Evolutionary conservation across 2,797 vertebrate species (phyloP).

Genomic region (Phoxinus dragarum): DNA sequence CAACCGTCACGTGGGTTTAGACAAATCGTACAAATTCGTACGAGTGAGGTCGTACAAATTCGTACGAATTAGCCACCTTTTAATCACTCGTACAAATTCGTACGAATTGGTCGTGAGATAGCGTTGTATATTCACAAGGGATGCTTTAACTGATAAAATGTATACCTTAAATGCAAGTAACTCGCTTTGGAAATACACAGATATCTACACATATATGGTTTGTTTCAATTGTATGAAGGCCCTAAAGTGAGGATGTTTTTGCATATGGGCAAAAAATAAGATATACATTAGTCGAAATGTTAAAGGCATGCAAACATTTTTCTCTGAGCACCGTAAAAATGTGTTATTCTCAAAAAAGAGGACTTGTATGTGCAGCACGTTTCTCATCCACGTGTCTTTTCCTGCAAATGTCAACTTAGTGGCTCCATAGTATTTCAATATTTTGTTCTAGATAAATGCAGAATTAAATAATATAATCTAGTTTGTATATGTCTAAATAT

Average conservation of each 20-base stretch:
- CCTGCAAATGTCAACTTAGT: too few relatives aligned
- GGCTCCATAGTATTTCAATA: neutral
- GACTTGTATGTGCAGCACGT: neutral
- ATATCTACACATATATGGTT: neutral
- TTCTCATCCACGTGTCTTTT: too few relatives aligned
- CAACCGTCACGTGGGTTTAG: too few relatives aligned
- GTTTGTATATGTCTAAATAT: neutral
- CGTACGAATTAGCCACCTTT: too few relatives aligned
- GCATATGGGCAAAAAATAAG: neutral
- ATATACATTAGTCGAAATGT: neutral
- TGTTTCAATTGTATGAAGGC: neutral
- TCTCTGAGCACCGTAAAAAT: neutral
- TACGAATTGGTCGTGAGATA: too few relatives aligned
- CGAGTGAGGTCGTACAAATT: too few relatives aligned
- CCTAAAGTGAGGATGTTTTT: neutral
- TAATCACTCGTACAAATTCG: too few relatives aligned
- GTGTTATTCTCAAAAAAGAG: neutral
- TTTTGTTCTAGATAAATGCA: conserved; percentile 1
- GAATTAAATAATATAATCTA: neutral
- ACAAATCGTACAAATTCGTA: too few relatives aligned
- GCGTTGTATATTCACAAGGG: too few relatives aligned
- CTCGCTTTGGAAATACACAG: neutral
- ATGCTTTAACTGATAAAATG: neutral
- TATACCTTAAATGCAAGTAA: neutral
- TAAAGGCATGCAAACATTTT: neutral